Conservation (phyloP, 2,888 invertebrate genomes). For the Melanostoma mellinum region DNA sequence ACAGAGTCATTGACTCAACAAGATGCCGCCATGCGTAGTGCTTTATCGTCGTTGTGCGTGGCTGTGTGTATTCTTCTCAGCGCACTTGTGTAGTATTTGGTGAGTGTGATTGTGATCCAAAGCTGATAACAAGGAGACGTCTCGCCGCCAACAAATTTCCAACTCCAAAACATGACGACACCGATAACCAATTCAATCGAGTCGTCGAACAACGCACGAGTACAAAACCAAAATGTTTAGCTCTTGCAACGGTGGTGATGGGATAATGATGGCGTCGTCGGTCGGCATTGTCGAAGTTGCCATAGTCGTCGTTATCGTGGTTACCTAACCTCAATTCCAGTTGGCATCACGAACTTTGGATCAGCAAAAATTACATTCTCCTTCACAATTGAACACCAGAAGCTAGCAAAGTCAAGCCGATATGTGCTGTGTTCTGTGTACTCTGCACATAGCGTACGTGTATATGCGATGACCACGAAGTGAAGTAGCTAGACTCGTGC, state of each 20-base stretch:
- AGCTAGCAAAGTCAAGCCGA: conserved; percentile 31
- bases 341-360: conserved; percentile 40
- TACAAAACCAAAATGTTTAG: conserved; percentile 33
- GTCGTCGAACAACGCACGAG: conserved; percentile 18
- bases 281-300: no score
- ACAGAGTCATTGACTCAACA: conserved; percentile 32
- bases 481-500: conserved; percentile 29
- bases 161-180: conserved; percentile 23
- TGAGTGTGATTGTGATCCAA: conserved; percentile 1
- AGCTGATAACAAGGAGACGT: conserved; percentile 14
- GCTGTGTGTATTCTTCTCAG: neutral
- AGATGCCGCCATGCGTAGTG: neutral
- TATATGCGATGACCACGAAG: conserved; percentile 50
- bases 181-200: conserved; percentile 42
- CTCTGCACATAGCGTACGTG: conserved; percentile 17
- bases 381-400: conserved; percentile 33
- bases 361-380: conserved; percentile 21
- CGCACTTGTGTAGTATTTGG: conserved; percentile 1
- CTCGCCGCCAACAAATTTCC: neutral
- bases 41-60: neutral
- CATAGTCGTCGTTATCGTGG: neutral
- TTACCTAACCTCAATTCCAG: conserved; percentile 49
- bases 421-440: neutral
- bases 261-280: conserved; percentile 17
- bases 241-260: conserved; percentile 5